Evolutionary conservation across 2,888 invertebrate genomes (phyloP).

Genomic region (Agonopterix arenella): DNA sequence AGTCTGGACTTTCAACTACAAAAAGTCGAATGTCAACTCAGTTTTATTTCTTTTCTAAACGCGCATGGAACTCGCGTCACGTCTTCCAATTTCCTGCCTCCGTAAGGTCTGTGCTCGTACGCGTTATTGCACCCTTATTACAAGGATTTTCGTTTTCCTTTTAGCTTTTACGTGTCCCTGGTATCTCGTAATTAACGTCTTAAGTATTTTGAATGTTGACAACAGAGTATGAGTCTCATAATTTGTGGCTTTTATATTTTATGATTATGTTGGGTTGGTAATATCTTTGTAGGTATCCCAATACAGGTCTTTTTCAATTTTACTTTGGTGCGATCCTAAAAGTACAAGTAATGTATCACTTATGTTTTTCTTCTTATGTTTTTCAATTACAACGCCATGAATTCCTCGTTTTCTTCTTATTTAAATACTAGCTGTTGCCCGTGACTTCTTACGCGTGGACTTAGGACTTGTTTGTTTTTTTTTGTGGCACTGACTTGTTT

Average conservation of each 20-base stretch:
- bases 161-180: slow-evolving; percentile 1
- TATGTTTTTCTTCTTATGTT: no score
- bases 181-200: not conserved
- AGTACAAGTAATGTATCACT: no score
- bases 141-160: slow-evolving; percentile 9
- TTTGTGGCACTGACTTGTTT: no score
- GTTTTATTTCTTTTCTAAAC: slow-evolving; percentile 10
- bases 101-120: not conserved
- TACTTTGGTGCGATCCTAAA: no score
- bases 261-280: not conserved
- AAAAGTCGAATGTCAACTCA: not conserved
- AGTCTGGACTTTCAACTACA: no score
- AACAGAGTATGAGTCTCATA: slow-evolving; percentile 12
- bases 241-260: slow-evolving; percentile 11
- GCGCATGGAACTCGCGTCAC: slow-evolving; percentile 22
- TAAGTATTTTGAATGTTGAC: not conserved
- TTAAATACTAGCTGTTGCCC: no score
- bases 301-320: slow-evolving; percentile 4
- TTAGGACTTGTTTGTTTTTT: no score
- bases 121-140: slow-evolving; percentile 6
- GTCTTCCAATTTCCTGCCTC: slow-evolving; percentile 32
- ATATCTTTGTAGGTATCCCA: not conserved
- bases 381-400: no score
- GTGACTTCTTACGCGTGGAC: no score
- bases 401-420: no score